Evolutionary conservation across 2,797 vertebrate genomes (phyloP), one percentile per base, ranked within the genome.

Genomic region (Scyliorhinus canicula): DNA sequence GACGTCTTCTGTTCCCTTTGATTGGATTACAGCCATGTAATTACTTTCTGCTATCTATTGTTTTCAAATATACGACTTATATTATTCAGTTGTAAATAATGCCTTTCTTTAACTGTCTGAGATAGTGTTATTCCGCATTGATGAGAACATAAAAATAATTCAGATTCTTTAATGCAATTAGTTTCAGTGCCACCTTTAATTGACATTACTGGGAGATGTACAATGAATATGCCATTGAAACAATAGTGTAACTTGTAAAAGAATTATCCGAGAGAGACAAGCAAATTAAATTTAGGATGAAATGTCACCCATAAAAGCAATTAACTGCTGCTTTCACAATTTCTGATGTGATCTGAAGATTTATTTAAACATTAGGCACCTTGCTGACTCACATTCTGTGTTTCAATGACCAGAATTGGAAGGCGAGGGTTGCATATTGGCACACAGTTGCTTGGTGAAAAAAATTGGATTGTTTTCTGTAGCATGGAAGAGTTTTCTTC

Each of bases 51-150:
- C 57, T 91, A n/a, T 52, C 40, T 71, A n/a, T 74, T 50, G 69
- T 71, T 52, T 69, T 74, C 71, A 94, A 52, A 74, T 94, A 52
- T 60, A 74, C 19, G 47, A 94, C 52, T 47, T 52, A 74, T 24
- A 74, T 94, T 94, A 50, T 94, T 71, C 28, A 31, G 19, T 52
- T 94, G 65, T 91, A 91, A 91, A 91, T 91, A 91, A 91, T 91
- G 7, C 21, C 60, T 91, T 91, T 63, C 57, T 91, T 65, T 91
- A 65, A 65, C 57, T 91, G 60, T 65, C 26, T 94, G 67, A 74
- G 28, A 16, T 60, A 55, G 67, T n/a, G 50, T 94, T 74, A 50
- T 11, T 74, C 69, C 50, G 28, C 26, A 93, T 69, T 71, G 40
- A n/a, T 74, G 28, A 94, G 67, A 94, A 71, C 67, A 14, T 74